A percentile compares a stretch with the other conserved stretches of the same genome.
Evolutionary conservation across 2,888 invertebrate species (phyloP).

Genomic region (Oscheius onirici): DNA sequence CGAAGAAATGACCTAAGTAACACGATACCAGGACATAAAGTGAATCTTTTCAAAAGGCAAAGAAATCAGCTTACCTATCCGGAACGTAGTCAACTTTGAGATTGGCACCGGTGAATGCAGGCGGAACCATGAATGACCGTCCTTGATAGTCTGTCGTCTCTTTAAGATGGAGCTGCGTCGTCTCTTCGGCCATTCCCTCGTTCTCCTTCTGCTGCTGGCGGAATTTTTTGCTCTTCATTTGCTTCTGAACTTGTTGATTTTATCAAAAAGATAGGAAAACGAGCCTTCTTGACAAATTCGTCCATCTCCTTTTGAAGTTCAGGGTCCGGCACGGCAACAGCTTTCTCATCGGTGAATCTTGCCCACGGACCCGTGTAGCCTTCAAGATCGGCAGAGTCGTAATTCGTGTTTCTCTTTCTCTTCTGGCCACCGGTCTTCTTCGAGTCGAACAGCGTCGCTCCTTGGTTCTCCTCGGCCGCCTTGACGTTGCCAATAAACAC

Average conservation of each 20-base stretch:
- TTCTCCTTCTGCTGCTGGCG: constrained; percentile 94
- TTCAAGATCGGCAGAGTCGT: constrained; percentile 88
- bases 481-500: constrained; percentile 64
- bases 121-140: constrained; percentile 89
- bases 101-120: constrained; percentile 90
- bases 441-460: constrained; percentile 84
- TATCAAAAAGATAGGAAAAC: not conserved
- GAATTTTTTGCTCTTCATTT: constrained; percentile 91
- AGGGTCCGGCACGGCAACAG: constrained; percentile 87
- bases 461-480: constrained; percentile 59
- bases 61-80: constrained; percentile 74
- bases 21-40: no score
- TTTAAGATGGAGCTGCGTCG: constrained; percentile 77
- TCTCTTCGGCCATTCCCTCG: constrained; percentile 79
- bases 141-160: constrained; percentile 95
- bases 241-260: constrained; percentile 74
- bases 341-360: constrained; percentile 87
- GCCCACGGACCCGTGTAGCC: constrained; percentile 95
- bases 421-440: constrained; percentile 72
- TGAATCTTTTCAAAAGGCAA: not conserved
- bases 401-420: constrained; percentile 85
- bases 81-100: constrained; percentile 87
- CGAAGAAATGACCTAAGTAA: no score
- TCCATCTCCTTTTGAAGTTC: constrained; percentile 93
- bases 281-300: constrained; percentile 84